Evolutionary conservation across 2,888 invertebrate genomes (phyloP).

Genomic region (Nephrotoma flavescens): DNA sequence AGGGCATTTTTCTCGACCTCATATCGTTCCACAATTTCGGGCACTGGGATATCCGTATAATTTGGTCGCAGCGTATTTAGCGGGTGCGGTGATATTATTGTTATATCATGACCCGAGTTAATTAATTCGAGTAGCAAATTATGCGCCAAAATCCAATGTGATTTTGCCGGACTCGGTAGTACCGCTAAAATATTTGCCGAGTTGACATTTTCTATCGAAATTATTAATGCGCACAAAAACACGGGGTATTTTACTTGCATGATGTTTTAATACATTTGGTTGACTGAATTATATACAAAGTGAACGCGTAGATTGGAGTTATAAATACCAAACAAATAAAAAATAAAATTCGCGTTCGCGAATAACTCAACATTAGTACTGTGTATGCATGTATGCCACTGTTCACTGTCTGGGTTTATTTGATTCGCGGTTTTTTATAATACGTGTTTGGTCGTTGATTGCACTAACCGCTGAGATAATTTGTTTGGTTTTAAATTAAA

Average conservation of each 20-base stretch:
- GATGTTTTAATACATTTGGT: neutral
- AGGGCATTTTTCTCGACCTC: neutral
- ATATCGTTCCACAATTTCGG: conserved; percentile 13
- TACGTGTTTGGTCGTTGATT: neutral
- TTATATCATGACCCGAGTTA: conserved; percentile 27
- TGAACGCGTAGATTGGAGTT: neutral
- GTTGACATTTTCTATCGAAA: neutral
- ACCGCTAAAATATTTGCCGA: neutral
- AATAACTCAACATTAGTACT: neutral
- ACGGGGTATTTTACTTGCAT: neutral
- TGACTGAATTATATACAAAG: neutral
- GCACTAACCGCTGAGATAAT: neutral
- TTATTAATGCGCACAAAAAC: neutral
- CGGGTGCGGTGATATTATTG: conserved; percentile 23
- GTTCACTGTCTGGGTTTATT: neutral
- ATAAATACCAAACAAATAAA: too few species aligned
- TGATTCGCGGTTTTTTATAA: neutral
- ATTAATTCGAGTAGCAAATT: conserved; percentile 23
- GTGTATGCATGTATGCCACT: neutral
- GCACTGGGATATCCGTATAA: conserved; percentile 14
- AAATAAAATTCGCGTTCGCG: neutral
- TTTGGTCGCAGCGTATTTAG: conserved; percentile 19
- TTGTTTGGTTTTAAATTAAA: neutral
- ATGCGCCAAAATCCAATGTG: conserved; percentile 23
- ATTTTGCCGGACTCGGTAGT: conserved; percentile 11